Base-by-base conservation (phyloP, 2,888 invertebrate species). In the Tineola bisselliella region DNA sequence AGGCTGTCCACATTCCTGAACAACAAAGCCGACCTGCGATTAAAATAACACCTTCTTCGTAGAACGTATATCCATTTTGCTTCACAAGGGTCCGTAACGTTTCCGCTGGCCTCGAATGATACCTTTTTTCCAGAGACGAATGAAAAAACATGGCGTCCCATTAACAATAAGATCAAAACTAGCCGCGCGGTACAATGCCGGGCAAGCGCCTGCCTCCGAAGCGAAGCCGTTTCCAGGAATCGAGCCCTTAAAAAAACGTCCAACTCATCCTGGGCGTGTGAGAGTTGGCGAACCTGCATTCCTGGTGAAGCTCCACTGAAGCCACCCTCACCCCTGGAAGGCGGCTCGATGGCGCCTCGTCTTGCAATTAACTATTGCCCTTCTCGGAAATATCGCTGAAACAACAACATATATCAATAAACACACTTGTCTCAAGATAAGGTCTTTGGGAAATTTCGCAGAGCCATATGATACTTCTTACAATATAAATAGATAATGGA, bases 141-240 rank as follows among this genome's bases (percentile, higher is more conserved):
- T 77, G 77, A 87, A 87, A 87, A 87, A 87, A 84, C 81, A 77
- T 84, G 80, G 84, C 84, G 84, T 84, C 84, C 84, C 83, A 84
- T 84, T 86, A 86, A 87, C 80, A 86, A 87, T 86, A 84, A 84
- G 82, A 86, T 86, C 86, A 87, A 87, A 87, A 86, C 83, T 84
- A 82, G 84, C 86, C 84, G 82, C 86, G 77, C 73, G 73, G 74
- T 77, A 84, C 84, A 84, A 84, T 81, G 81, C 77, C 69, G 79
- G 75, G 70, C 74, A 81, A 83, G 84, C 84, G 84, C 84, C 83
- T 81, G 82, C 79, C 82, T 79, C 77, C 79, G 31, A 77, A 72
- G 76, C 81, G 79, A 72, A 76, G 73, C 72, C 70, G 74, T 72
- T 87, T 86, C 87, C 83, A 83, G 72, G 86, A 87, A 86, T 78